Percentiles rank a stretch among this genome's conserved stretches.
phyloP scores from a whole-genome alignment of 2,888 invertebrate genomes.

The Melanchra persicariae region DNA sequence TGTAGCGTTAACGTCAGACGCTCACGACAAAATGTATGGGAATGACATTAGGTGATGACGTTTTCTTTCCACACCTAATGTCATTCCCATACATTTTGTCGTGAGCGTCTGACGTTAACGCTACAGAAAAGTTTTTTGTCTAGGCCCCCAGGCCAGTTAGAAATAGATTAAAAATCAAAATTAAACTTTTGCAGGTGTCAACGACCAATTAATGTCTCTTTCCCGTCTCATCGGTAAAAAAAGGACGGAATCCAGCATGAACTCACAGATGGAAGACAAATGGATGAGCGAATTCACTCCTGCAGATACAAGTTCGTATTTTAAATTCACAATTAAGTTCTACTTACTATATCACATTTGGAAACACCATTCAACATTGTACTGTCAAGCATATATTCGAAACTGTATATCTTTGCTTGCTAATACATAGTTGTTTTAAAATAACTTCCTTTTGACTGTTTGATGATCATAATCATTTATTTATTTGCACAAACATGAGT shows the following conservation, averaged over 20 bases:
- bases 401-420: not conserved
- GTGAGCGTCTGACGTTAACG: too few relatives aligned
- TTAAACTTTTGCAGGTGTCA: conserved; percentile 20
- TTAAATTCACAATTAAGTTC: not conserved
- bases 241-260: conserved; percentile 37
- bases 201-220: conserved; percentile 30
- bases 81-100: too few relatives aligned
- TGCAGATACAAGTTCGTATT: conserved; percentile 65
- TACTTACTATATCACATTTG: not conserved
- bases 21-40: too few relatives aligned
- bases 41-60: too few relatives aligned
- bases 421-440: not conserved
- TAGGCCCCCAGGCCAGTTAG: too few relatives aligned
- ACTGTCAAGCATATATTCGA: not conserved
- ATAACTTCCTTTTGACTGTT: too few relatives aligned
- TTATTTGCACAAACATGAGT: too few relatives aligned
- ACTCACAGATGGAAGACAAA: conserved; percentile 65
- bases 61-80: too few relatives aligned
- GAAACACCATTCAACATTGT: not conserved
- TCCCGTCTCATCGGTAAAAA: conserved; percentile 61
- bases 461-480: too few relatives aligned
- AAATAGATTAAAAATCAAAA: not conserved
- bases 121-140: too few relatives aligned
- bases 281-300: conserved; percentile 75
- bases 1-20: too few relatives aligned